Percentiles rank a stretch among this genome's conserved stretches.
phyloP scores from a whole-genome alignment of 2,888 invertebrate genomes.

The Idaea dimidiata region DNA sequence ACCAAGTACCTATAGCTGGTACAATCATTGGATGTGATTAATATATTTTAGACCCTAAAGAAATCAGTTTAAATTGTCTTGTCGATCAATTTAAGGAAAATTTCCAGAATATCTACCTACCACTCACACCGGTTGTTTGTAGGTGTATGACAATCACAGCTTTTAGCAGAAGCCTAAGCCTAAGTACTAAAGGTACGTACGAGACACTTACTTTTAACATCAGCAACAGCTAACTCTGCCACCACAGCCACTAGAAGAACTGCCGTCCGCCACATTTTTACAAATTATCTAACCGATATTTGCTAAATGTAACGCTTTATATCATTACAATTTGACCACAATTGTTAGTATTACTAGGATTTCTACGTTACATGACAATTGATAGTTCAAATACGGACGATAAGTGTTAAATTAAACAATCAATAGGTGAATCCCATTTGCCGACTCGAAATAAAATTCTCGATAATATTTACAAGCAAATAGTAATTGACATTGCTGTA shows the following conservation, averaged over 20 bases:
- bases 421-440: constrained; percentile 25
- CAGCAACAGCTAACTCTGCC: constrained; percentile 33
- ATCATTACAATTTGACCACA: constrained; percentile 10
- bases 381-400: constrained; percentile 30
- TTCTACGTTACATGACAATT: constrained; percentile 41
- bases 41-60: no score
- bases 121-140: no score
- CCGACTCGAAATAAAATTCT: constrained; percentile 8
- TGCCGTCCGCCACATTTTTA: constrained; percentile 54
- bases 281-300: constrained; percentile 34
- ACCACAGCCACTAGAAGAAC: constrained; percentile 39
- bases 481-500: background rate
- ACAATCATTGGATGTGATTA: no score
- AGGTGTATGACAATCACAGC: background rate
- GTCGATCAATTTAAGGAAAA: no score
- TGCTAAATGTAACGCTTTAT: constrained; percentile 13
- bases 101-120: no score
- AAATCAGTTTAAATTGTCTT: no score
- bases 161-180: background rate
- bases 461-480: constrained; percentile 10
- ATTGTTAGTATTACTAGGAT: constrained; percentile 35
- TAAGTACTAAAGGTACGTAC: background rate
- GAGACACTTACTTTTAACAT: constrained; percentile 46
- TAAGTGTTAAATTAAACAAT: constrained; percentile 36
- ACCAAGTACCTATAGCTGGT: no score